Base-by-base conservation (phyloP, 1,140 invertebrate species). In the Penaeus japonicus region DNA sequence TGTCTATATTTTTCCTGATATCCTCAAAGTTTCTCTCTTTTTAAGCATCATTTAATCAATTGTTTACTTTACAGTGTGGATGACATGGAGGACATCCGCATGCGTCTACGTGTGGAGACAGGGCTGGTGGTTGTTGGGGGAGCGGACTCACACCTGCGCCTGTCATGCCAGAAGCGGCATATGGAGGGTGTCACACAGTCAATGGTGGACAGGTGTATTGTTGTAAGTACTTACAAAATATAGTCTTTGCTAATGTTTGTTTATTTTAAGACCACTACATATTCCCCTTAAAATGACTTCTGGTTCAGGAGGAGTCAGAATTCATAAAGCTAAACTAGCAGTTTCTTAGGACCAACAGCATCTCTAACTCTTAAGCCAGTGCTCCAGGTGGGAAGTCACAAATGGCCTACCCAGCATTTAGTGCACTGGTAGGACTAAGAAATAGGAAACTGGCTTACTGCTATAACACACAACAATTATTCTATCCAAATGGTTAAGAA, bases 81-180 rank as follows among this genome's bases (percentile, higher is more conserved):
- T 91, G 96, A 96, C 91, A 93, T 98, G 83, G 96, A 97, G 92
- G 95, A 96, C 81, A 92, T 97, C 17, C 92, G 89, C 5, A 80
- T 78, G 30, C 65, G 39, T 59, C 78, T 93, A 96, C 91, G 95
- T 87, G 95, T 96, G 0, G 95, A 97, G 91, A 96, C 96, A 1
- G 95, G 95, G 84, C 92, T 98, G 20, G 93, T 97, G 18, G 94
- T 98, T 0, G 95, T 98, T n/a, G 96, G 96, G 30, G 95, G 95
- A 55, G 96, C 96, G 5, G 96, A 97, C 92, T 96, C 96, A 92
- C 93, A 95, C 79, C 93, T 98, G 2, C 93, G 96, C 81, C 94
- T 98, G 84, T 94, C 93, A 10, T 95, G 95, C 62, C 93, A 94
- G 3, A 96, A 96, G 91, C 95, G 96, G 82, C 94, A 95, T 89